A percentile compares a stretch with the other conserved stretches of the same genome.
phyloP scores from a whole-genome alignment of 2,797 vertebrate genomes.

The Florisuga fusca region DNA sequence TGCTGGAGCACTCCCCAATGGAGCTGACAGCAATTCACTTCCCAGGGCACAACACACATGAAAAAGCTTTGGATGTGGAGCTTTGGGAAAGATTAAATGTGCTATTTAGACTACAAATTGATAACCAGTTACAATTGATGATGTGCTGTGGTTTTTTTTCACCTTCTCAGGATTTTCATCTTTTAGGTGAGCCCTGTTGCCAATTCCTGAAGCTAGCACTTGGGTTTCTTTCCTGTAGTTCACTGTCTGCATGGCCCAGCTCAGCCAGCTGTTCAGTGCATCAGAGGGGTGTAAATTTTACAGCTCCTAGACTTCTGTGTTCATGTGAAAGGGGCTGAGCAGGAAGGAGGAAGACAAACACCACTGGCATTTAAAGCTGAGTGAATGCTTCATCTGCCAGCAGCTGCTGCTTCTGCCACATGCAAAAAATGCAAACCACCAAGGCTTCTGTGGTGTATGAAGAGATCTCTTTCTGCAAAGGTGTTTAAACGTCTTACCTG shows the following conservation, averaged over 20 bases:
- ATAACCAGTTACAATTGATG: background rate
- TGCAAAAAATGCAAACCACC: background rate
- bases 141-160: no score
- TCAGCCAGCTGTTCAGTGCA: background rate
- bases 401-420: background rate
- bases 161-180: background rate
- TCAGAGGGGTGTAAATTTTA: background rate
- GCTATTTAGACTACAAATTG: background rate
- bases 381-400: accelerated
- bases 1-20: background rate
- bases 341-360: background rate
- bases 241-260: background rate
- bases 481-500: constrained; percentile 82
- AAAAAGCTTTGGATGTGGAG: background rate
- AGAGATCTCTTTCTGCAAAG: background rate
- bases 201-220: background rate
- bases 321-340: background rate
- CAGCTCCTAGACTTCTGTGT: background rate
- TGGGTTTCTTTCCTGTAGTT: background rate
- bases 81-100: background rate
- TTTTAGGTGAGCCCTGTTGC: background rate
- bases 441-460: background rate
- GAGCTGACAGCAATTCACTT: background rate
- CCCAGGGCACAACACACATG: background rate
- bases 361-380: background rate